These are phyloP conservation scores for Nymphalis io DNA, from an alignment of 1,140 invertebrate species.

Conservation along the genomic window DNA sequence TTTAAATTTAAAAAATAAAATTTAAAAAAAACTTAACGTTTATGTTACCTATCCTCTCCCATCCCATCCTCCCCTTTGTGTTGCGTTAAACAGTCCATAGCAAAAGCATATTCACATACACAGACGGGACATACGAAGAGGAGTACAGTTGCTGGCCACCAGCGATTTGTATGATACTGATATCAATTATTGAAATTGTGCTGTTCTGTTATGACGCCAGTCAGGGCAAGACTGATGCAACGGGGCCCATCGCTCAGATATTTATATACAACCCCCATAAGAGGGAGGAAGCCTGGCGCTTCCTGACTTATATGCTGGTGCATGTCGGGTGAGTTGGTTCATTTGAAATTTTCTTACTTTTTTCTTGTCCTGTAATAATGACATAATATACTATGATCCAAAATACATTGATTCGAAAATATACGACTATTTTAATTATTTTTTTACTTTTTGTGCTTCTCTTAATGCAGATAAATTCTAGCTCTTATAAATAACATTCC, in stretches of 20 bases:
- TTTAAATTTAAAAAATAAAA: slow-evolving; percentile 12
- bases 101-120: slow-evolving; percentile 75
- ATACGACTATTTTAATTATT: no score
- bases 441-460: no score
- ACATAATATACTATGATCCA: no score
- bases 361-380: no score
- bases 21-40: neutral
- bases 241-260: slow-evolving; percentile 87
- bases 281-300: slow-evolving; percentile 95
- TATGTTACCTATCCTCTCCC: slow-evolving; percentile 22
- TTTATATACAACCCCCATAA: slow-evolving; percentile 96
- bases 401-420: neutral
- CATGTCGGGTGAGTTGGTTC: slow-evolving; percentile 90
- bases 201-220: slow-evolving; percentile 86
- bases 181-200: slow-evolving; percentile 86
- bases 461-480: neutral
- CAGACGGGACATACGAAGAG: slow-evolving; percentile 91
- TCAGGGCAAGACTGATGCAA: slow-evolving; percentile 76
- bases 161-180: slow-evolving; percentile 91
- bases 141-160: slow-evolving; percentile 93
- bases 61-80: slow-evolving; percentile 54
- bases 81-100: slow-evolving; percentile 61
- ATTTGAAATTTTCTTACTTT: no score
- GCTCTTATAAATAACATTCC: neutral
- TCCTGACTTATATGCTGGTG: slow-evolving; percentile 97